Conservation (phyloP, 2,888 invertebrate genomes). For the Spisula solida region DNA sequence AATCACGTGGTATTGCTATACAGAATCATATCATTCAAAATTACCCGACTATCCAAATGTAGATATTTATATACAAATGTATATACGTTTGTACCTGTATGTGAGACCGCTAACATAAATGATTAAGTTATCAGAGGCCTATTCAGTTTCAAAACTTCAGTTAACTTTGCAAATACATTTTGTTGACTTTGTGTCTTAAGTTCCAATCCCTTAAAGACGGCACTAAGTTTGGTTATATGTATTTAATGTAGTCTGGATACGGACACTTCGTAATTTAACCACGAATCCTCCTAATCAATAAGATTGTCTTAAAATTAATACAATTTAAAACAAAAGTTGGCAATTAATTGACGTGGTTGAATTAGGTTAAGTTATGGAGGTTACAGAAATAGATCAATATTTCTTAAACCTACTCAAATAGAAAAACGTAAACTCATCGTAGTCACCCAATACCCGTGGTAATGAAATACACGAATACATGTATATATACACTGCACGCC, state of each 20-base stretch:
- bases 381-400: background rate
- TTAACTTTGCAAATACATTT: conserved; percentile 26
- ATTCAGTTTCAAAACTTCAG: conserved; percentile 22
- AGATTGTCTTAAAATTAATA: conserved; percentile 27
- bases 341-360: conserved; percentile 33
- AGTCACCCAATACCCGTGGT: background rate
- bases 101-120: conserved; percentile 26
- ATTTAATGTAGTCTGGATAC: conserved; percentile 14
- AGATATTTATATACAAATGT: too few species aligned
- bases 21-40: too few species aligned
- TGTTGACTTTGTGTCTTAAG: conserved; percentile 42
- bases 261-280: background rate
- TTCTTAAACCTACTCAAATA: background rate
- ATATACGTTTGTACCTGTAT: background rate
- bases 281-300: conserved; percentile 25
- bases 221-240: background rate
- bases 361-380: background rate
- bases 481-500: too few species aligned
- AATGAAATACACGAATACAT: too few species aligned
- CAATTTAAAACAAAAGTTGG: conserved; percentile 29
- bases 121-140: conserved; percentile 16
- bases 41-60: too few species aligned
- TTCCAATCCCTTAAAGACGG: conserved; percentile 2
- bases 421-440: background rate
- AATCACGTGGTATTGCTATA: too few species aligned